Evolutionary conservation across 2,888 invertebrate species (phyloP), one percentile per base, ranked within the genome.

Genomic region (Apeira syringaria): DNA sequence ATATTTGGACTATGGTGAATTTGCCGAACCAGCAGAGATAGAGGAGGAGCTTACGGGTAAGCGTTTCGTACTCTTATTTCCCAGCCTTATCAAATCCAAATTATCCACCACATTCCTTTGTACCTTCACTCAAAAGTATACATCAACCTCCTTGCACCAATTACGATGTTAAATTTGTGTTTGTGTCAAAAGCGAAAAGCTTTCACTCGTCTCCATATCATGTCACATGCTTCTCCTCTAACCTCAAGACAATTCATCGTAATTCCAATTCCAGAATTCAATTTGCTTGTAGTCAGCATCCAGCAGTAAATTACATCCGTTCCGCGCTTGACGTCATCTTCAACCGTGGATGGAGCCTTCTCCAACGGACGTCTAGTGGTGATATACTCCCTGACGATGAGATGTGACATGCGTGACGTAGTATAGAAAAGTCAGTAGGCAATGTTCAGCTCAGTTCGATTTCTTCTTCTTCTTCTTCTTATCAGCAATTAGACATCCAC

Each of bases 221-320:
- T 7, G 25, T 2, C 24, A 24, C 13, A 11, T 41, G 4, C 20
- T 31, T 4, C 7, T 20, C 8, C 36, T 27, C 9, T 33, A 37
- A 43, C 37, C 39, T 31, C 45, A 22, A 27, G 45, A 45, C 39
- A 39, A 38, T 24, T 38, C 11, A 17, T 35, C 26, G 30, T 45
- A 45, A 39, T 45, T 39, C 34, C 38, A 25, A 38, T 44, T 42
- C 40, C 47, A 46, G 47, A 53, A 53, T 51, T 50, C 49, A 55
- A 52, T 55, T 50, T 52, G 37, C 49, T 41, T 43, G 45, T 48
- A 45, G 42, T 37, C 35, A 27, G 38, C 29, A 33, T 26, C 20
- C 25, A 26, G 44, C 27, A 40, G 50, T 52, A 42, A 48, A 48
- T 50, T 50, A 50, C 43, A 46, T 24, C 30, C 50, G 41, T 37